These are phyloP conservation scores for Tragelaphus scriptus DNA, from an alignment of 2,113 vertebrate species.

Conservation along the genomic window DNA sequence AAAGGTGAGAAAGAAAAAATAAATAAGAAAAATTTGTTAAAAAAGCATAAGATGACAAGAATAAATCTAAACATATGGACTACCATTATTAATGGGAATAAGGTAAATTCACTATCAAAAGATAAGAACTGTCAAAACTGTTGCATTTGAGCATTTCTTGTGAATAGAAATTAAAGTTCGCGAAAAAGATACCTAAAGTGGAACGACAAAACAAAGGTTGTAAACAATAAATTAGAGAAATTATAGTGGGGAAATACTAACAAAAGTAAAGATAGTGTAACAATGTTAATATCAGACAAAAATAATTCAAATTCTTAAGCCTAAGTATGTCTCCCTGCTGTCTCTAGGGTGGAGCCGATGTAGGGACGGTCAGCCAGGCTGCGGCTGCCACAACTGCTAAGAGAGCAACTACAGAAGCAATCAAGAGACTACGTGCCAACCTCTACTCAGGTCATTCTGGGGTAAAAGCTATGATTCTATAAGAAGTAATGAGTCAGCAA, in stretches of 20 bases:
- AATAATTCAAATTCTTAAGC: background rate
- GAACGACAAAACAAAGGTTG: background rate
- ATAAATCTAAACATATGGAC: background rate
- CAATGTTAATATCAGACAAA: background rate
- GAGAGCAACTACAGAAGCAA: background rate
- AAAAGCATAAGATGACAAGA: background rate
- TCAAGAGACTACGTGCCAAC: background rate
- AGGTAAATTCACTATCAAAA: background rate
- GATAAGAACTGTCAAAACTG: background rate
- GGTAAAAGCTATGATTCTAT: background rate
- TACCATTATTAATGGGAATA: background rate
- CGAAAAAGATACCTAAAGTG: background rate
- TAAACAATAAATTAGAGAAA: background rate
- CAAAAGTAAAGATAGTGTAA: background rate
- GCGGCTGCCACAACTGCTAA: accelerated
- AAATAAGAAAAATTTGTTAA: background rate
- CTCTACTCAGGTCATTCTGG: background rate
- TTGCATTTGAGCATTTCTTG: background rate
- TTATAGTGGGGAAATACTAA: background rate
- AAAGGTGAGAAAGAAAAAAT: background rate
- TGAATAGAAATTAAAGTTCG: background rate
- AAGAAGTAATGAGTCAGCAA: background rate
- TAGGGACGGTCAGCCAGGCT: background rate
- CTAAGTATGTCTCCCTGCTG: background rate
- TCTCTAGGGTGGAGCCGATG: background rate